Evolutionary conservation across 2,797 vertebrate species (phyloP).

Genomic region (Pyrocephalus nanus): DNA sequence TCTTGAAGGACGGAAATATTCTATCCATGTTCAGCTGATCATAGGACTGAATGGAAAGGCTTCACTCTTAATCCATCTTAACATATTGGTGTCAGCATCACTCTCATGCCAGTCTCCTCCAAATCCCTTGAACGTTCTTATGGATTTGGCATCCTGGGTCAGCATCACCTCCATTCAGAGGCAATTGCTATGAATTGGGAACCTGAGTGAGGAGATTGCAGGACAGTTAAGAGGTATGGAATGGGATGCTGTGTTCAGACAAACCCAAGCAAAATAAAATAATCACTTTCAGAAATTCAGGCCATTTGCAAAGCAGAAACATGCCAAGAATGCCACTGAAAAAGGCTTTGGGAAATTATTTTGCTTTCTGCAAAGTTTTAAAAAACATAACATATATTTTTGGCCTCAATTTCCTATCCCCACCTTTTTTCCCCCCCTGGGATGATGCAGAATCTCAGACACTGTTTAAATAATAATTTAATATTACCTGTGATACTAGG

Average conservation of each 20-base stretch:
- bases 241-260: background rate
- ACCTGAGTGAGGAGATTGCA: background rate
- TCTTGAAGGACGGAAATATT: background rate
- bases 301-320: background rate
- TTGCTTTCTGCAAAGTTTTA: background rate
- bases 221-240: background rate
- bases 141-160: background rate
- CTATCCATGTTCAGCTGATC: fast-evolving
- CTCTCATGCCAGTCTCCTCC: background rate
- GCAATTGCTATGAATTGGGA: background rate
- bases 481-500: slow-evolving; percentile 43
- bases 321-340: background rate
- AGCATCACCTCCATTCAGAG: fast-evolving
- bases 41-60: background rate
- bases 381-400: background rate
- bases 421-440: fast-evolving
- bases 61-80: background rate
- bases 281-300: background rate
- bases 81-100: fast-evolving
- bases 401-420: background rate
- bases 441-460: background rate
- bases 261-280: background rate
- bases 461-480: background rate
- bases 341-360: background rate
- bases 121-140: background rate